Base-by-base conservation (phyloP, 2,797 vertebrate species). In the Eremophila alpestris region DNA sequence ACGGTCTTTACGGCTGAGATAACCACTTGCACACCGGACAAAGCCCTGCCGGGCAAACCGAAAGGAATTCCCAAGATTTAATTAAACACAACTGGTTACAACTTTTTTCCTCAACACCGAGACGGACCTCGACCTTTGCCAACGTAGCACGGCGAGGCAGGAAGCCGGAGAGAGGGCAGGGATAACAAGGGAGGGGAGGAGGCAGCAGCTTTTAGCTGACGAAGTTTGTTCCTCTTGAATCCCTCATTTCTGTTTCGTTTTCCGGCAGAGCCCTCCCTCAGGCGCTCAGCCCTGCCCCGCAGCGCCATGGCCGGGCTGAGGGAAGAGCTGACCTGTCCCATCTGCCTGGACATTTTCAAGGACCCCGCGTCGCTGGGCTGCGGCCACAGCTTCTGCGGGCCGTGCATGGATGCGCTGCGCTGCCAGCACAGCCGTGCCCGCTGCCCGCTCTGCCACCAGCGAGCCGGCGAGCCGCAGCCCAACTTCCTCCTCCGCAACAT, bases 351-450 rank as follows among this genome's bases (percentile, higher is more conserved):
- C 62, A 65, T 98, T 26, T 98, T 89, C 92, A 64, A 22, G 1
- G 91, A 97, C 1, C 98, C 98, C 0, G 79, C 97, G 70, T 75
- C 81, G 12, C 95, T 98, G 52, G 87, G 93, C 24, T 98, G 98
- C 24, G 97, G 97, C 2, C 98, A 98, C 97, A 98, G 96, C 96
- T 98, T 98, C 97, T 98, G 98, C 68, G 56, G 55, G 65, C 38
- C 6, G 9, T 98, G 98, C 43, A 89, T 98, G 74, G 55, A 83
- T 63, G 85, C 26, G 26, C 13, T 52, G 0, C 11, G 3, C 0
- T 0, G 1, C 40, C 32, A 0, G 24, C 34, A 3, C 46, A 4
- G 12, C 21, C 2, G 5, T 1, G 36, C 27, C 43, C 4, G 13
- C 2, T 96, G 94, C 74, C 88, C 63, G 7, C 40, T 86, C 7